Base-by-base conservation (phyloP, 2,113 vertebrate species). In the Hippolais icterina region DNA sequence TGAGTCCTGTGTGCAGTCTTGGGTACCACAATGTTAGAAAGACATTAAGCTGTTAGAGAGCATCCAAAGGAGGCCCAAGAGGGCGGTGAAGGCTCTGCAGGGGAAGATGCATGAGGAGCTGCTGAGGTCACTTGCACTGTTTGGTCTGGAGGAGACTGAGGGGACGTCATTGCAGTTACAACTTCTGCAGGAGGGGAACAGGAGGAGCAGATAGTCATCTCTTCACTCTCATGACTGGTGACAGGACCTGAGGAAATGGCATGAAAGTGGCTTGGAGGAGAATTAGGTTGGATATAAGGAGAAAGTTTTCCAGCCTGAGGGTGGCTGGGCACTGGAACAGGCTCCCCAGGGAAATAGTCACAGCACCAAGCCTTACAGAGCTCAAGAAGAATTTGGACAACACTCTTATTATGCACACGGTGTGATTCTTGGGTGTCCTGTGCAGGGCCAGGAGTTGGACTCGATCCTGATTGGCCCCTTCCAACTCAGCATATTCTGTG, bases 401-500 rank as follows among this genome's bases (percentile, higher is more conserved):
- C 9, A 2, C 2, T 44, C 37, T 65, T 8, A 44, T 65, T 8
- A 44, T 10, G 23, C 3, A 37, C 33, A 44, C 0, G 2, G 23
- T 20, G 28, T 14, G 37, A 44, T 1, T 66, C 27, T 20, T 74
- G 37, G 27, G 19, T 24, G 33, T 37, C 27, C 23, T 57, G 23
- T 8, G 22, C 12, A 59, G 12, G 1, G 6, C 5, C 44, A 50
- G 10, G 59, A 64, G 18, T 5, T 33, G 59, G 31, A 50, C 27
- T 59, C 0, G 0, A n/a, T 59, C 6, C 53, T 82, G 23, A 39
- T 8, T 10, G 24, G 3, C 39, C 9, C 8, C 23, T 39, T 59
- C 39, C 6, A 39, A 24, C 13, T 68, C 14, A 25, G 19, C n/a
- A 46, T 41, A 46, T 25, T 33, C 28, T 22, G 46, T 66, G 60